A percentile compares a stretch with the other conserved stretches of the same genome.
Evolutionary conservation across 1,140 invertebrate genomes (phyloP).

Genomic region (Chelonus insularis): DNA sequence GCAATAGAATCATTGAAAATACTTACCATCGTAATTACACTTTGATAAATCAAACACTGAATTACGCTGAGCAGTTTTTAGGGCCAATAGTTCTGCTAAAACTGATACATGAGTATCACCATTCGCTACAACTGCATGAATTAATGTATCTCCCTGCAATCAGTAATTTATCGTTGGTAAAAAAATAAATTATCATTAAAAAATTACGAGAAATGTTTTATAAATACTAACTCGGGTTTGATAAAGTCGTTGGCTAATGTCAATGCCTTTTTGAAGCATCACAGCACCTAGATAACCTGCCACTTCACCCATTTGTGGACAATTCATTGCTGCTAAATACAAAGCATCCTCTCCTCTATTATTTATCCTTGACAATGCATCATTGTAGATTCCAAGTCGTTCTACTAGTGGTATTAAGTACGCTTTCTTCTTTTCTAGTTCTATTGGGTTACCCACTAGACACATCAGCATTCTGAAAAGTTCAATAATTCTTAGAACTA

Average conservation of each 20-base stretch:
- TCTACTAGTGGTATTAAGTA: slow-evolving; percentile 47
- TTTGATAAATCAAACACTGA: slow-evolving; percentile 43
- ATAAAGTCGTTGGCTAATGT: slow-evolving; percentile 41
- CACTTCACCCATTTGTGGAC: slow-evolving; percentile 42
- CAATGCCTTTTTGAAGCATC: slow-evolving; percentile 43
- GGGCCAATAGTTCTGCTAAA: slow-evolving; percentile 41
- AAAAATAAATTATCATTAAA: not conserved
- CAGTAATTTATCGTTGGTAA: not conserved
- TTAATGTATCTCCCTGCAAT: slow-evolving; percentile 44
- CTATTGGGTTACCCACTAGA: slow-evolving; percentile 39
- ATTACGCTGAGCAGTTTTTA: slow-evolving; percentile 42
- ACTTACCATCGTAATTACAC: slow-evolving; percentile 47
- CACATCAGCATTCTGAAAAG: slow-evolving; percentile 42
- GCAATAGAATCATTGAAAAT: slow-evolving; percentile 13
- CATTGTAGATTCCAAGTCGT: slow-evolving; percentile 35
- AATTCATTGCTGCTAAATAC: slow-evolving; percentile 47
- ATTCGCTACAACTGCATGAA: slow-evolving; percentile 41
- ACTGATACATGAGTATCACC: slow-evolving; percentile 41
- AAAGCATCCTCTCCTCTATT: slow-evolving; percentile 45
- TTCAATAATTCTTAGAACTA: not conserved
- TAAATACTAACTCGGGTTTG: too few relatives aligned
- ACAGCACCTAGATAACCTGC: slow-evolving; percentile 46
- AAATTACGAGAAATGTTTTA: too few relatives aligned
- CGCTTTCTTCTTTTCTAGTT: slow-evolving; percentile 39
- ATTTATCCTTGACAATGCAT: slow-evolving; percentile 38